Percentiles rank a stretch among this genome's conserved stretches.
These are phyloP conservation scores for Corythoichthys intestinalis DNA, from an alignment of 2,113 vertebrate genomes.

Conservation along the genomic window DNA sequence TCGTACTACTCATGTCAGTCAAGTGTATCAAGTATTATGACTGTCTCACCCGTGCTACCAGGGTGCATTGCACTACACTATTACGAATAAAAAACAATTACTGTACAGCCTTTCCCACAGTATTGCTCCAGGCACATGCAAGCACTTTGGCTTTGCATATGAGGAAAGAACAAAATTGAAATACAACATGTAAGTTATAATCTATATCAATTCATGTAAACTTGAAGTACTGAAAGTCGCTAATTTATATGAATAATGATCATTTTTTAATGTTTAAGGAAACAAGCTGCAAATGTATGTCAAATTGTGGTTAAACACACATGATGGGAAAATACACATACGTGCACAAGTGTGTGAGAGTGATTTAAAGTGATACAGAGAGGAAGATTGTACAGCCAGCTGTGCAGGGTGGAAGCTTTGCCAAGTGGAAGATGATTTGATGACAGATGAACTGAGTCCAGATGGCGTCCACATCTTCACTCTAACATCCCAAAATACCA, in stretches of 20 bases:
- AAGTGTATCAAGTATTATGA: conserved; percentile 14
- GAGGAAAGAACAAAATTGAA: conserved; percentile 8
- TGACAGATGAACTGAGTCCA: conserved; percentile 58
- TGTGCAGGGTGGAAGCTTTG: conserved; percentile 48
- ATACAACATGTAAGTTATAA: not conserved
- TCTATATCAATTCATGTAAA: not conserved
- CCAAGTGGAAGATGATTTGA: conserved; percentile 58
- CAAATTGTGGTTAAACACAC: not conserved
- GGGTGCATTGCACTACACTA: conserved; percentile 30
- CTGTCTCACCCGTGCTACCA: conserved; percentile 21
- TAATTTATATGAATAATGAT: not conserved
- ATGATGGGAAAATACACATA: not conserved
- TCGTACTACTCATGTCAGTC: conserved; percentile 16
- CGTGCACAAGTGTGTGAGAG: conserved; percentile 10
- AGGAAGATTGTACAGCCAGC: conserved; percentile 49
- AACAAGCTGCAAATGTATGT: not conserved
- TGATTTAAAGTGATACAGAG: conserved; percentile 29
- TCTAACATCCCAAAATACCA: conserved; percentile 18
- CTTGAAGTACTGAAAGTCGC: not conserved
- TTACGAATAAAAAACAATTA: conserved; percentile 43
- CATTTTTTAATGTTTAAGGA: not conserved
- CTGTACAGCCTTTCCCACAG: conserved; percentile 41
- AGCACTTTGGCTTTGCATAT: not conserved
- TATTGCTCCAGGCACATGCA: conserved; percentile 30
- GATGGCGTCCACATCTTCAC: conserved; percentile 54